phyloP scores from a whole-genome alignment of 2,797 vertebrate genomes.

The Manis javanica region DNA sequence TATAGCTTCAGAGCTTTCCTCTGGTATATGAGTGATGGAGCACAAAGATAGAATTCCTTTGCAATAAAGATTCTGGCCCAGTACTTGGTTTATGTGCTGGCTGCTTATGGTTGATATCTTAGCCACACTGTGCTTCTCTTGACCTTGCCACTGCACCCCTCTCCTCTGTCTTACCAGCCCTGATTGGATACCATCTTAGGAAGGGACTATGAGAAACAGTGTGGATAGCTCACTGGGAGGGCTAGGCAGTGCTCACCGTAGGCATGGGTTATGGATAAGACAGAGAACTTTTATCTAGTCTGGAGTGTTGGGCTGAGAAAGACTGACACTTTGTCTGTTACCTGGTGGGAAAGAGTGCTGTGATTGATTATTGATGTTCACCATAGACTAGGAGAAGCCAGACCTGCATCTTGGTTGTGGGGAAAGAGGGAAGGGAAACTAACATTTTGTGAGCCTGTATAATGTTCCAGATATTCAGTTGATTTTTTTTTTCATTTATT shows the following conservation, averaged over 20 bases:
- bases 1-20: neutral
- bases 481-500: slow-evolving; percentile 42
- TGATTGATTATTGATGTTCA: slow-evolving; percentile 28
- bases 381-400: neutral
- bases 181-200: neutral
- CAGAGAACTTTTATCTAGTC: slow-evolving; percentile 2
- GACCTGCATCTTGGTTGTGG: slow-evolving; percentile 16
- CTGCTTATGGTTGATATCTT: neutral
- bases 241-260: neutral
- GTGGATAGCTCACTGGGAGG: neutral
- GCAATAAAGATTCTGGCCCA: neutral
- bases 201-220: neutral
- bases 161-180: neutral
- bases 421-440: slow-evolving; percentile 29
- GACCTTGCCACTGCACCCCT: neutral
- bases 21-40: neutral
- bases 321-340: neutral
- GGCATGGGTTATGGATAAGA: neutral
- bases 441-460: neutral
- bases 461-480: slow-evolving; percentile 29
- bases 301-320: slow-evolving; percentile 50
- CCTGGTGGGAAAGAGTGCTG: neutral
- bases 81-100: neutral
- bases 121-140: neutral
- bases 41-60: neutral